Percentiles rank a stretch among this genome's conserved stretches.
These are phyloP conservation scores for Nymphicus hollandicus DNA, from an alignment of 2,113 vertebrate genomes.

Conservation along the genomic window DNA sequence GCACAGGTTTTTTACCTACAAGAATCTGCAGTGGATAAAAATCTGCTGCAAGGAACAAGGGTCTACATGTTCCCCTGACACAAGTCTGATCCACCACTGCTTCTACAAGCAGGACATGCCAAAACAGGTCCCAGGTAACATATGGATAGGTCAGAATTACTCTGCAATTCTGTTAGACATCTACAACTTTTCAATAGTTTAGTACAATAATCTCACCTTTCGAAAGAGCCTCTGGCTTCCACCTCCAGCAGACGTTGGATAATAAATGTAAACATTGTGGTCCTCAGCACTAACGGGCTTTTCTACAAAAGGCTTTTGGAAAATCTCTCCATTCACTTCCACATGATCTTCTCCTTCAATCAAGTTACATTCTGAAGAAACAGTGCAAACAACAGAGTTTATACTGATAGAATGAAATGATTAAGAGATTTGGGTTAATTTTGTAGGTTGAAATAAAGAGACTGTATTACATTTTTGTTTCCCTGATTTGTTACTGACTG, in stretches of 20 bases:
- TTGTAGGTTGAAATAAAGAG: not conserved
- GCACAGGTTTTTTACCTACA: not conserved
- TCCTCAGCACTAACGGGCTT: constrained; percentile 91
- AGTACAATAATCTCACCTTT: constrained; percentile 72
- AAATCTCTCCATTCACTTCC: constrained; percentile 89
- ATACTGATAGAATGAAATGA: not conserved
- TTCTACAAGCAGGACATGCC: not conserved
- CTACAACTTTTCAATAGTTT: not conserved
- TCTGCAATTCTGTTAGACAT: not conserved
- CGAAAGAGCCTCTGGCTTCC: constrained; percentile 90
- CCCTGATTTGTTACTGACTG: not conserved
- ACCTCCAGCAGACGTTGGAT: constrained; percentile 88
- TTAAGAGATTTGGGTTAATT: not conserved
- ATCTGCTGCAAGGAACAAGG: not conserved
- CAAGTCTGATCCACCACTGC: not conserved
- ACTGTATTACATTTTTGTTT: not conserved
- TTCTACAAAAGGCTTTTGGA: constrained; percentile 91
- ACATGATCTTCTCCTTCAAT: constrained; percentile 92
- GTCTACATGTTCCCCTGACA: not conserved
- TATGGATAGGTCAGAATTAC: not conserved
- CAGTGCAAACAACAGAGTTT: not conserved
- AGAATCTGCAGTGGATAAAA: not conserved
- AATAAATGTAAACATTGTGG: constrained; percentile 93
- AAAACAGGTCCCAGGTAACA: not conserved
- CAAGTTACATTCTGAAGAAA: constrained; percentile 82